Base-by-base conservation (phyloP, 2,113 vertebrate species). In the Oreotragus oreotragus region DNA sequence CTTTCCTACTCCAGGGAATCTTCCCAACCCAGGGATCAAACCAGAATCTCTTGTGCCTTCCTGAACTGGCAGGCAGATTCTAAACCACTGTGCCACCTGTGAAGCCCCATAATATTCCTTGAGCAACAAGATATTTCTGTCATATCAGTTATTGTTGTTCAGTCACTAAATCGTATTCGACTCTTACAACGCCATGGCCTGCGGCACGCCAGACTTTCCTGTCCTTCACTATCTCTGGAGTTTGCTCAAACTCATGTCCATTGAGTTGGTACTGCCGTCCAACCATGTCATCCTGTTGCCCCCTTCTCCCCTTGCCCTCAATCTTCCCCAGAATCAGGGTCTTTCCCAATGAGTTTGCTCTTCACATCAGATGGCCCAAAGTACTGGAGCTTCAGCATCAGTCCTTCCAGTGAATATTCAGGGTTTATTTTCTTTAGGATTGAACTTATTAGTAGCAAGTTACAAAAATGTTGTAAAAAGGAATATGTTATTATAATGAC, bases 391-490 rank as follows among this genome's bases (percentile, higher is more conserved):
- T 76, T 76, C 23, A 76, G 39, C 70, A 43, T 43, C 70, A 76
- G 23, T 76, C 13, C 12, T 76, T 76, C 39, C 12, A 76, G 23
- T 76, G 39, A 43, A 43, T 43, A 76, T 1, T 43, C 39, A 43
- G 70, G 23, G 23, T 76, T 43, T 13, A 76, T 43, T 76, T 76
- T 13, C 70, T 43, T 76, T 43, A 76, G 70, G 23, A 76, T 43
- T 76, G 12, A 76, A 76, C 70, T 73, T 76, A 76, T 15, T 73
- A 39, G n/a, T 47, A 91, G 55, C 6, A 77, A 88, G 16, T 91
- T 84, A 96, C 6, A 94, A 94, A 94, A 94, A 84, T 43, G 21
- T 87, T 94, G 36, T 70, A 81, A 91, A 93, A 96, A 62, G 23
- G 13, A 79, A 10, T 39, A 86, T 28, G 25, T 64, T 87, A 73